A percentile compares a stretch with the other conserved stretches of the same genome.
Evolutionary conservation across 2,888 invertebrate genomes (phyloP).

Genomic region (Lepidochitona cinerea): DNA sequence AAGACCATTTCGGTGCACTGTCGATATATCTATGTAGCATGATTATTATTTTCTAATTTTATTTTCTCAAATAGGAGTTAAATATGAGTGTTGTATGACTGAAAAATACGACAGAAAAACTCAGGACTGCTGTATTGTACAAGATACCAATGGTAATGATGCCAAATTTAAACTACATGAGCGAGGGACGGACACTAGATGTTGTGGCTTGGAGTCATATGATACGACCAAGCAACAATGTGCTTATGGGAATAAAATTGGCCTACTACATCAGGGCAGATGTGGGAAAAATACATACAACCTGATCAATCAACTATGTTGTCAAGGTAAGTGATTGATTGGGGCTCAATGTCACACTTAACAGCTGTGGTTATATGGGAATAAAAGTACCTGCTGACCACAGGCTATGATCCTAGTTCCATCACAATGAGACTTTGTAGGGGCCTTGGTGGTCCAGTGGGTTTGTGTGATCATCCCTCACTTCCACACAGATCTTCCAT

Average conservation of each 20-base stretch:
- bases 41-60: not conserved
- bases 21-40: too few species aligned
- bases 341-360: too few species aligned
- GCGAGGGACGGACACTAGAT: not conserved
- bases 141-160: too few species aligned
- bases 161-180: not conserved
- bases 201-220: not conserved
- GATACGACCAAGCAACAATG: not conserved
- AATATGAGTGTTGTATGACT: not conserved
- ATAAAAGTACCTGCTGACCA: too few species aligned
- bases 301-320: not conserved
- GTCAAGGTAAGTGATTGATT: not conserved
- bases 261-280: not conserved
- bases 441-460: too few species aligned
- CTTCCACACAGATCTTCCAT: too few species aligned
- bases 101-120: not conserved
- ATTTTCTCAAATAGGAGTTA: not conserved
- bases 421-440: too few species aligned
- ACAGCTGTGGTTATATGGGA: too few species aligned
- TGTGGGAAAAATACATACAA: not conserved
- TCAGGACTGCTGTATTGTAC: not conserved
- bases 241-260: not conserved
- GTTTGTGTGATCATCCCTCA: too few species aligned
- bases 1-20: too few species aligned
- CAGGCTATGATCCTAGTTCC: too few species aligned